Evolutionary conservation across 2,797 vertebrate species (phyloP).

Genomic region (Ammospiza maritima): DNA sequence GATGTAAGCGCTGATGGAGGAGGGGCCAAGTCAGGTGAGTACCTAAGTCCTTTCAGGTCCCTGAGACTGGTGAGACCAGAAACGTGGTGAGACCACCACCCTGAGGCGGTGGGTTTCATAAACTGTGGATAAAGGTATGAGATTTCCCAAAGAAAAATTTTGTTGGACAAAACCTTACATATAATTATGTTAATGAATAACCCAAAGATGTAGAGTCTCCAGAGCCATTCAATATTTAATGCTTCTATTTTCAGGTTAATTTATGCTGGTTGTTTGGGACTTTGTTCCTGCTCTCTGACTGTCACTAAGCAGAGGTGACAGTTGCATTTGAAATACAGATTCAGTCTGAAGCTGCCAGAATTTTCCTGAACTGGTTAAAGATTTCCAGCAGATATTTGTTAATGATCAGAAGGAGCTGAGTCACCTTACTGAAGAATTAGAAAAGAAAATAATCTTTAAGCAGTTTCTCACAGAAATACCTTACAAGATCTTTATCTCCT

Average conservation of each 20-base stretch:
- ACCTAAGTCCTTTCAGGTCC: not conserved
- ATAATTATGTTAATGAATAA: slow-evolving; percentile 64
- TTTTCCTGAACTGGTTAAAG: slow-evolving; percentile 31
- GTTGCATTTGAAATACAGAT: slow-evolving; percentile 29
- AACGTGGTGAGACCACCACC: not conserved
- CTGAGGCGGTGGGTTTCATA: not conserved
- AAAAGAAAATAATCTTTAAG: slow-evolving; percentile 5
- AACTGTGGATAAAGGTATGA: not conserved
- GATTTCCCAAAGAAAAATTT: slow-evolving; percentile 34
- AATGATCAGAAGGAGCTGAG: slow-evolving; percentile 34
- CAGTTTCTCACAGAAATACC: not conserved
- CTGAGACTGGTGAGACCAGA: not conserved
- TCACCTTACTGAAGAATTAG: slow-evolving; percentile 42
- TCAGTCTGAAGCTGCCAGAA: slow-evolving; percentile 42
- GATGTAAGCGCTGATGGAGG: accelerated
- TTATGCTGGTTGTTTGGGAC: slow-evolving; percentile 36
- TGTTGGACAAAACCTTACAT: slow-evolving; percentile 24
- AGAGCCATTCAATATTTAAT: slow-evolving; percentile 67
- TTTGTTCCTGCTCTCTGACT: slow-evolving; percentile 8
- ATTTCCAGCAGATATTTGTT: slow-evolving; percentile 22
- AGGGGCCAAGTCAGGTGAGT: not conserved
- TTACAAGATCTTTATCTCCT: not conserved
- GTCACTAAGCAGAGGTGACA: slow-evolving; percentile 58
- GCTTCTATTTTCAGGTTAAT: slow-evolving; percentile 65
- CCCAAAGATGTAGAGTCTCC: slow-evolving; percentile 22